Evolutionary conservation across 1,140 invertebrate genomes (phyloP), one percentile per base, ranked within the genome.

Genomic region (Mylabris phalerata): DNA sequence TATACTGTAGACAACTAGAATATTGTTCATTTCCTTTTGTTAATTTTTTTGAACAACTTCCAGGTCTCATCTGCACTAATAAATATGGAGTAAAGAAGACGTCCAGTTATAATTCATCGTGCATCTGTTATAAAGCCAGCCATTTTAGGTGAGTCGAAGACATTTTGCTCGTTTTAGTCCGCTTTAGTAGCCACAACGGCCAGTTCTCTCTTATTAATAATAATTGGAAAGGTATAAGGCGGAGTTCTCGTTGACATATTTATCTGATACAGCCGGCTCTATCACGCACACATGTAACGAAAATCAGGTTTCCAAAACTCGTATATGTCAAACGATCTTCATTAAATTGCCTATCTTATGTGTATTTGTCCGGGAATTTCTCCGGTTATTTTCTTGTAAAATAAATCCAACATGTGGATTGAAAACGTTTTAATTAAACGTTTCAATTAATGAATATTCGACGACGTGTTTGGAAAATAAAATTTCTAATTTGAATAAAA

Each of bases 211-310:
- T 62, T 13, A 10, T 42, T 42, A 11, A 42, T 60, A 32, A 60
- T 67, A 65, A 67, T 67, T 65, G 63, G 63, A 65, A 63, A 63
- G 61, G 59, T 60, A 65, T 42, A 42, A 68, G 69, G 69, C 66
- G 69, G 67, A 58, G 67, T 61, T 59, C 62, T 62, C 50, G 65
- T 65, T 71, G 70, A 71, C 68, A 68, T 71, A 67, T 71, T 71
- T 71, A 71, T 71, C 67, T 65, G 66, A 68, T 65, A 60, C 67
- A 65, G 67, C 68, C 66, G 62, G 66, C 67, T 70, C 61, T 65
- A 66, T 64, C 61, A 57, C 55, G 19, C 19, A 19, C 56, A 50
- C 63, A 60, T 32, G 7, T 1, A 32, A 32, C 1, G 19, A 42
- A 42, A 62, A 57, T 71, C 60, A 61, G 61, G 61, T 64, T 65